Evolutionary conservation across 1,140 invertebrate species (phyloP), one percentile per base, ranked within the genome.

Genomic region (Manduca sexta): DNA sequence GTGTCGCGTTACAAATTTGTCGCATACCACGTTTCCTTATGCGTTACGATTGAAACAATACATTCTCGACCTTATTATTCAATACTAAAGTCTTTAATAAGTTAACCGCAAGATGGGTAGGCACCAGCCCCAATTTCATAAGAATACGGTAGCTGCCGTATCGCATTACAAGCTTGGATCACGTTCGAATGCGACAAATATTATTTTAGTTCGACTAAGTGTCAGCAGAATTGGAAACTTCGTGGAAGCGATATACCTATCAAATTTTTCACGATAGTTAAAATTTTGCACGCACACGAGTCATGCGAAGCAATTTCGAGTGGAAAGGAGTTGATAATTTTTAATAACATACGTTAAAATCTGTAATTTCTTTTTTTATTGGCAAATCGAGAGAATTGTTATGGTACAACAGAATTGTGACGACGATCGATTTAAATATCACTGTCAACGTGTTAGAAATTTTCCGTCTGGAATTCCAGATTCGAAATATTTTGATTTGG

Each of bases 1-100:
- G 66, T 56, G 50, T 74, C 74, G 54, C 47, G 52, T 76, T 74
- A 72, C 74, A 50, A 64, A 69, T 73, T 65, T 56, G 64, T 63
- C 52, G 56, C 60, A 68, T 63, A 56, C 61, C 54, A 49, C 29
- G 35, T 34, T 21, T 18, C 49, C 45, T 45, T 45, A 35, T 13
- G 15, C 15, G 29, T 44, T 39, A 30, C 37, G 33, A 7, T 7
- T 1, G 16, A 26, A 5, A 33, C 45, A 53, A 41, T 12, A 13
- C 37, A 56, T 35, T 49, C 16, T 57, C 26, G 43, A 13, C 34
- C 33, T 11, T 64, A 51, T 33, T 30, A 5, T 17, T 49, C 14
- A 34, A 0, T 14, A 3, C 16, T 40, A 17, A 18, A 17, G 15
- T 17, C 38, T 16, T 14, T 17, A 16, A 15, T 35, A 13, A 14